Evolutionary conservation across 2,113 vertebrate genomes (phyloP).

Genomic region (Coptodon bakossiorum): DNA sequence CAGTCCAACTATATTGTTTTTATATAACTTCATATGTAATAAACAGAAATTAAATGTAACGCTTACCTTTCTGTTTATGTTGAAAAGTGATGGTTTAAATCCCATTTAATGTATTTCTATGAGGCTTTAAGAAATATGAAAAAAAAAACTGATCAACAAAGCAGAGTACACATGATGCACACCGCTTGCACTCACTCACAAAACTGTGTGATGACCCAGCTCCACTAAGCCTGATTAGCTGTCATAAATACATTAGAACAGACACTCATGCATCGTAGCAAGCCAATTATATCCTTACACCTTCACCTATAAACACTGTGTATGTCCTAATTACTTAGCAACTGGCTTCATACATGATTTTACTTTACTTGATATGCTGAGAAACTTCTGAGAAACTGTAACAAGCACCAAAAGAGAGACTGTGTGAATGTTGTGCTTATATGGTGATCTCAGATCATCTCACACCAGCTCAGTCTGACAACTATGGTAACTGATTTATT

Average conservation of each 20-base stretch:
- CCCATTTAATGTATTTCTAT: conserved; percentile 18
- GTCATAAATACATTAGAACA: conserved; percentile 68
- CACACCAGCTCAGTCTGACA: not conserved
- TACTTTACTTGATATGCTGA: not conserved
- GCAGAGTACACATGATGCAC: not conserved
- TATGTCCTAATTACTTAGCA: not conserved
- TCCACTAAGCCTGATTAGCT: conserved; percentile 71
- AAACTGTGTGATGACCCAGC: conserved; percentile 53
- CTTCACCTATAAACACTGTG: not conserved
- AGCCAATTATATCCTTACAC: conserved; percentile 57
- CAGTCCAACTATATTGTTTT: not conserved
- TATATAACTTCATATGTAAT: not conserved
- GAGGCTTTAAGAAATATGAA: not conserved
- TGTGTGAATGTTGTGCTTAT: not conserved
- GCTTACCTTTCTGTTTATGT: conserved; percentile 29
- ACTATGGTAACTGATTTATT: not conserved
- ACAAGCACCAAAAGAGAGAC: not conserved
- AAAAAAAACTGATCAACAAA: not conserved
- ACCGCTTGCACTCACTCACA: not conserved
- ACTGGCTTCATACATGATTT: not conserved
- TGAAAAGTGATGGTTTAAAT: not conserved
- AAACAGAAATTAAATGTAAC: not conserved
- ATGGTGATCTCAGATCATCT: not conserved
- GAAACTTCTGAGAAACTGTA: not conserved
- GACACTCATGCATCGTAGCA: conserved; percentile 41